These are phyloP conservation scores for Drosophila cognata DNA, from an alignment of 2,888 invertebrate genomes.

Conservation along the genomic window DNA sequence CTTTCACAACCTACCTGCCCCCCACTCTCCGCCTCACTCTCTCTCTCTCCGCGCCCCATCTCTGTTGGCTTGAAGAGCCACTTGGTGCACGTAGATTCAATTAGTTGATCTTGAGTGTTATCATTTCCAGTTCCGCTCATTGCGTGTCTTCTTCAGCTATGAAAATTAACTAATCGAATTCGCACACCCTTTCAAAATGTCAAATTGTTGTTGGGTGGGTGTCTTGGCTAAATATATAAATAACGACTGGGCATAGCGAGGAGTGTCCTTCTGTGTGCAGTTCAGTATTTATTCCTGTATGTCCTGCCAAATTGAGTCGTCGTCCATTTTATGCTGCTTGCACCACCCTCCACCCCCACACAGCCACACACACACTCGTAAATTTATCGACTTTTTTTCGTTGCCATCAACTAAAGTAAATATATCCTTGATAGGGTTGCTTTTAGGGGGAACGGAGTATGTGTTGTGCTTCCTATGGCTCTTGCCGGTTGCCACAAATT, in stretches of 20 bases:
- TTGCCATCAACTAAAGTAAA: conserved; percentile 44
- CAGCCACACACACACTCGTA: conserved; percentile 8
- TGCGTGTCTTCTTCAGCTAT: conserved; percentile 27
- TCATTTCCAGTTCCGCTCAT: conserved; percentile 53
- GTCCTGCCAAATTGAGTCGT: conserved; percentile 46
- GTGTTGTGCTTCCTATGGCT: conserved; percentile 34
- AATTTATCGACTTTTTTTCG: conserved; percentile 54
- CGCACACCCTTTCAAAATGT: conserved; percentile 31
- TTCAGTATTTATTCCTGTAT: conserved; percentile 8
- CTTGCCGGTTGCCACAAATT: conserved; percentile 54
- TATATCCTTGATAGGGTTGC: conserved; percentile 66
- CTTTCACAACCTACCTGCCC: conserved; percentile 1
- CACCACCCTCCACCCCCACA: not conserved
- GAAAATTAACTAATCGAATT: conserved; percentile 60
- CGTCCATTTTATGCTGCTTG: conserved; percentile 31
- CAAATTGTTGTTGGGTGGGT: not conserved
- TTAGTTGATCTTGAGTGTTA: conserved; percentile 58
- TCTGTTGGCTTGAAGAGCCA: conserved; percentile 33
- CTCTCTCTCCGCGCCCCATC: not conserved
- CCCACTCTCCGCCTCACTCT: not conserved
- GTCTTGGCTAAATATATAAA: conserved; percentile 41
- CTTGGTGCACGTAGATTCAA: conserved; percentile 60
- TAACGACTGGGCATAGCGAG: conserved; percentile 34
- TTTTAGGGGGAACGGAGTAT: conserved; percentile 4
- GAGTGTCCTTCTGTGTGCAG: conserved; percentile 35